Evolutionary conservation across 2,888 invertebrate genomes (phyloP).

Genomic region (Belgica antarctica): DNA sequence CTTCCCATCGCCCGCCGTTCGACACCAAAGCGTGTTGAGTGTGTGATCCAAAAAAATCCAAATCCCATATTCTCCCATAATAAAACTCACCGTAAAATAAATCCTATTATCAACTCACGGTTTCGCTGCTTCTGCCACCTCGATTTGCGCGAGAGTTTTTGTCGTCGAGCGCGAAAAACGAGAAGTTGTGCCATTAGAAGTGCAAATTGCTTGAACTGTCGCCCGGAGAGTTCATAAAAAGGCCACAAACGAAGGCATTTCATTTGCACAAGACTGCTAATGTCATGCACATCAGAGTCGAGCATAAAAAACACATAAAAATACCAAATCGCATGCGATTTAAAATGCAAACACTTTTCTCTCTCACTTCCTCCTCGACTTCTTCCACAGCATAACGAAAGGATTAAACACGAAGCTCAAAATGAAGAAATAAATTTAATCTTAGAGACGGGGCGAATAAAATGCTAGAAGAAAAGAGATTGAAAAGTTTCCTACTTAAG

Average conservation of each 20-base stretch:
- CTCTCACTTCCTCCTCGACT: not conserved
- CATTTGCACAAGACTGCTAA: conserved; percentile 19
- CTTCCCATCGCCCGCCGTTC: not conserved
- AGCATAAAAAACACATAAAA: conserved; percentile 35
- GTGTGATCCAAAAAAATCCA: conserved; percentile 16
- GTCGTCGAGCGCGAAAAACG: not conserved
- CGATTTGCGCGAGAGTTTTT: not conserved
- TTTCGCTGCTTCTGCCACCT: not conserved
- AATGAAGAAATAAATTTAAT: conserved; percentile 37
- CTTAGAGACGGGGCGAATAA: not conserved
- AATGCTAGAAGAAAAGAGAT: not conserved
- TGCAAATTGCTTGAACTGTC: conserved; percentile 31
- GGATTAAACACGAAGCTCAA: conserved; percentile 28
- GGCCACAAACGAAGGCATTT: conserved; percentile 8
- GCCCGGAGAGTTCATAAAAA: conserved; percentile 31
- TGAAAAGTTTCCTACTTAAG: conserved; percentile 12
- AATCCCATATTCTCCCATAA: conserved; percentile 27
- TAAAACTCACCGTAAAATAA: conserved; percentile 30
- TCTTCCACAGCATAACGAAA: conserved; percentile 1
- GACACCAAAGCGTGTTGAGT: not conserved
- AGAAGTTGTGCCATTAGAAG: conserved; percentile 19
- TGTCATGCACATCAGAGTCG: conserved; percentile 9
- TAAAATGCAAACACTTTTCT: conserved; percentile 13
- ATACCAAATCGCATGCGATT: conserved; percentile 17
- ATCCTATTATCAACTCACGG: conserved; percentile 26